Percentiles rank a stretch among this genome's conserved stretches.
These are phyloP conservation scores for Ptilorrhoa leucosticta DNA, from an alignment of 2,113 vertebrate species.

Conservation along the genomic window DNA sequence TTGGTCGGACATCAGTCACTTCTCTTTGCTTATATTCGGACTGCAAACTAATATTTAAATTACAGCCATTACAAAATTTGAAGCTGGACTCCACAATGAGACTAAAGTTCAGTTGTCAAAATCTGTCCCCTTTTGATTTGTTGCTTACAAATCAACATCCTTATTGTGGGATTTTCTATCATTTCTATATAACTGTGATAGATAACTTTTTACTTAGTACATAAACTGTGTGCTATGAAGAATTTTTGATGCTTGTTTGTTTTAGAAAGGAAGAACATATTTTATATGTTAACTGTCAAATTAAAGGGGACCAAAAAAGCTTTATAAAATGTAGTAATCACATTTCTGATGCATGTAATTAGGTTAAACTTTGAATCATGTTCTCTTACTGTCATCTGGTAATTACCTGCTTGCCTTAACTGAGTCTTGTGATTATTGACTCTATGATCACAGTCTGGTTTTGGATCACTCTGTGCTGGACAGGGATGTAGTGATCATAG, in stretches of 20 bases:
- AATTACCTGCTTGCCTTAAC: neutral
- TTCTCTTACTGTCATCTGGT: neutral
- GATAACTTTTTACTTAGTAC: neutral
- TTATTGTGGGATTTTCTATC: neutral
- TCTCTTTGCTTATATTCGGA: neutral
- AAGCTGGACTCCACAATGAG: neutral
- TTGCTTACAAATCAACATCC: neutral
- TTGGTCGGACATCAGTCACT: neutral
- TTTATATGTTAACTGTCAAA: neutral
- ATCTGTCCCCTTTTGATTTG: neutral
- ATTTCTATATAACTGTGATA: neutral
- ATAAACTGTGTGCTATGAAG: neutral
- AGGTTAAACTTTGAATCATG: neutral
- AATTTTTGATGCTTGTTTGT: neutral
- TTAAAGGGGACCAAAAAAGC: neutral
- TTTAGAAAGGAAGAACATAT: neutral
- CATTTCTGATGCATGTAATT: neutral
- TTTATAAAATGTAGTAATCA: neutral
- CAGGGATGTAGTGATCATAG: neutral
- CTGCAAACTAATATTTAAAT: neutral
- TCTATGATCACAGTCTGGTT: neutral
- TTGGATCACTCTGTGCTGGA: neutral
- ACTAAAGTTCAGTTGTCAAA: neutral
- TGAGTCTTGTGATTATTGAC: neutral
- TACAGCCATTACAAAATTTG: neutral